A percentile compares a stretch with the other conserved stretches of the same genome.
These are phyloP conservation scores for Syrmaticus mikado DNA, from an alignment of 2,113 vertebrate genomes.

Conservation along the genomic window DNA sequence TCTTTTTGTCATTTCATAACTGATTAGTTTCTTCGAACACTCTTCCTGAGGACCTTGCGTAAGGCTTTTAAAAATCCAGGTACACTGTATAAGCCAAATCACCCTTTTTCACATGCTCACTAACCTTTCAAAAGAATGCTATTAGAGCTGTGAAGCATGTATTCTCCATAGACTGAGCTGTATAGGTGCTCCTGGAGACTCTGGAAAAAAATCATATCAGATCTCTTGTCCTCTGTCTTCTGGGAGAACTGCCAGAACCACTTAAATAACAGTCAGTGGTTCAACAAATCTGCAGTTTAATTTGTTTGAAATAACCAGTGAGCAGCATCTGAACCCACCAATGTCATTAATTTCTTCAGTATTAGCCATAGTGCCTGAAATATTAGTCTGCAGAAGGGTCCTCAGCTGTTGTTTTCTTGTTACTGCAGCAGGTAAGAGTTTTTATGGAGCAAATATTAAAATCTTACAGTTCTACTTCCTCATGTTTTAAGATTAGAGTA, in stretches of 20 bases:
- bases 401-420: background rate
- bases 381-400: background rate
- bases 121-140: background rate
- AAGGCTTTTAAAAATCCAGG: conserved; percentile 21
- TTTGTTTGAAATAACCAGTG: background rate
- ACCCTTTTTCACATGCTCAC: background rate
- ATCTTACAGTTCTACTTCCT: background rate
- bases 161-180: background rate
- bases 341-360: background rate
- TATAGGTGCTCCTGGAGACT: background rate
- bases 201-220: background rate
- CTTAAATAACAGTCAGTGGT: background rate
- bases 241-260: background rate
- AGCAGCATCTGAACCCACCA: background rate
- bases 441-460: background rate
- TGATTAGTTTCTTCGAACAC: conserved; percentile 40
- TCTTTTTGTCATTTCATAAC: conserved; percentile 41
- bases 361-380: background rate
- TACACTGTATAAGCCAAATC: conserved; percentile 18
- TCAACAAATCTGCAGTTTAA: background rate
- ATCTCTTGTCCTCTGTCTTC: background rate
- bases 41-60: background rate
- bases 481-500: background rate
- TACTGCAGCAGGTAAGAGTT: background rate
- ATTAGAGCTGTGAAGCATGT: background rate